Conservation (phyloP, 2,797 vertebrate species). For the Alca torda region DNA sequence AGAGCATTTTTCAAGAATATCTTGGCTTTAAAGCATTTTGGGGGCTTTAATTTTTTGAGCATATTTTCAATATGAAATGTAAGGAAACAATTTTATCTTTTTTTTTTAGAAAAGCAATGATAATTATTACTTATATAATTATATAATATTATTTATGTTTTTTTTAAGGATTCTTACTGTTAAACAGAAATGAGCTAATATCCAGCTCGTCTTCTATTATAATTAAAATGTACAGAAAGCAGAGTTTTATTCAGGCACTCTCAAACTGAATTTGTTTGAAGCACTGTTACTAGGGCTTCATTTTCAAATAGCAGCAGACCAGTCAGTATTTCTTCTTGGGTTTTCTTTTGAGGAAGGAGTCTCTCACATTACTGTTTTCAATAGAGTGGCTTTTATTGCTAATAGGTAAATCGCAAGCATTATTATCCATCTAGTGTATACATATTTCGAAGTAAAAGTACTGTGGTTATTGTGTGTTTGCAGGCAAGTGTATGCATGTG, state of each 20-base stretch:
- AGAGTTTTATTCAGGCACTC: background rate
- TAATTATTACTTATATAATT: background rate
- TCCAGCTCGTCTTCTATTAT: background rate
- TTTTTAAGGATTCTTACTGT: background rate
- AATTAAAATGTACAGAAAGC: background rate
- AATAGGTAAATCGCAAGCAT: background rate
- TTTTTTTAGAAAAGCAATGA: background rate
- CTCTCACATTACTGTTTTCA: background rate
- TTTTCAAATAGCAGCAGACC: background rate
- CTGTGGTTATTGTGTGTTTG: background rate
- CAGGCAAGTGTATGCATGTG: background rate
- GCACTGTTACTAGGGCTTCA: background rate
- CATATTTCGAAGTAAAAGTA: background rate
- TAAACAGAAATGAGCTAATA: background rate
- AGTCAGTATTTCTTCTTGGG: background rate
- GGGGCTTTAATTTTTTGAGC: background rate
- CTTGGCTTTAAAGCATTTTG: background rate
- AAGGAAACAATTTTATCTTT: background rate
- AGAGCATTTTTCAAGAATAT: background rate
- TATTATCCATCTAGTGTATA: background rate
- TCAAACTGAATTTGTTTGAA: background rate
- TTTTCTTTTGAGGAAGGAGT: background rate
- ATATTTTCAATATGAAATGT: background rate
- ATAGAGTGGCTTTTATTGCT: background rate
- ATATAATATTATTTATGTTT: background rate